Evolutionary conservation across 2,888 invertebrate species (phyloP).

Genomic region (Cataglyphis albicans): DNA sequence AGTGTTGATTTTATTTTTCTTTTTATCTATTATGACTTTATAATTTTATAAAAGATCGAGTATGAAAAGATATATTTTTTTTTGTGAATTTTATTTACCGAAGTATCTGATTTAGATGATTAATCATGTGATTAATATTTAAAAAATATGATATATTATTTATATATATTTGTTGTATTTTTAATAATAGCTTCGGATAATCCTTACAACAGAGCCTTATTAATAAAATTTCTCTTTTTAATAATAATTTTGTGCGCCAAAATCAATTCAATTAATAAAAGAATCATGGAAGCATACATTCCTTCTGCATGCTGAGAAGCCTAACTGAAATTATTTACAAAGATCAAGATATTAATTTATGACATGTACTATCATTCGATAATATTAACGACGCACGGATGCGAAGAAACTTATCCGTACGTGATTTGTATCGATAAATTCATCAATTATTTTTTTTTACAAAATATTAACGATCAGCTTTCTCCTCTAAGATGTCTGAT

Average conservation of each 20-base stretch:
- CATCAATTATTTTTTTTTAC: slow-evolving; percentile 42
- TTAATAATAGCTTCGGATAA: slow-evolving; percentile 1
- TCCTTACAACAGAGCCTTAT: not conserved
- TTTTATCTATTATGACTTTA: not conserved
- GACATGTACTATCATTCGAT: not conserved
- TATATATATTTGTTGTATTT: not conserved
- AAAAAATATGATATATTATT: not conserved
- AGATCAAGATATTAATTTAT: slow-evolving; percentile 5
- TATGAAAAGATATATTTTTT: not conserved
- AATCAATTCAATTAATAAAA: slow-evolving; percentile 18
- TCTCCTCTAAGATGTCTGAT: slow-evolving; percentile 25
- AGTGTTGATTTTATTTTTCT: not conserved
- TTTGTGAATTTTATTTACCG: not conserved
- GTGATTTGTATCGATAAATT: slow-evolving; percentile 35
- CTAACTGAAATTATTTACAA: not conserved
- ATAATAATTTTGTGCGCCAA: not conserved
- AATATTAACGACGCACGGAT: slow-evolving; percentile 18
- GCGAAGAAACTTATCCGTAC: slow-evolving; percentile 36
- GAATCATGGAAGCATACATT: not conserved
- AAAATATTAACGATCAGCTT: slow-evolving; percentile 42
- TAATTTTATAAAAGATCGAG: not conserved
- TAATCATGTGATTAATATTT: not conserved
- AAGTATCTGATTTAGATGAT: not conserved
- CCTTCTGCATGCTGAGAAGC: not conserved
- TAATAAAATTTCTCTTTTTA: not conserved